These are phyloP conservation scores for Xylota segnis DNA, from an alignment of 2,888 invertebrate genomes.

Conservation along the genomic window DNA sequence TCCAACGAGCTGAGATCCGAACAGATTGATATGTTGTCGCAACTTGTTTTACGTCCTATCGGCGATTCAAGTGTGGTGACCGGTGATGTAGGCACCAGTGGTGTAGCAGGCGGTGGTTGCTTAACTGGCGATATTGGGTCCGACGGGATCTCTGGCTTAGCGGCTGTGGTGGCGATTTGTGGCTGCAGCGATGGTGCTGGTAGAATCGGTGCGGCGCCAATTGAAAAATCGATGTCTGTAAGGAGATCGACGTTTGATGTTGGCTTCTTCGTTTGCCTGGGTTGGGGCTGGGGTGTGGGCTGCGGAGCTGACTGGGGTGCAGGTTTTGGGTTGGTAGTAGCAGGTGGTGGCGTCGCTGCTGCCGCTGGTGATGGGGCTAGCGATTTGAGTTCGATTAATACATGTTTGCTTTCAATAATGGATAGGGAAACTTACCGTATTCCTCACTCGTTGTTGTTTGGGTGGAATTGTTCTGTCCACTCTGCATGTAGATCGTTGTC, in stretches of 20 bases:
- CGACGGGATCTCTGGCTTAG: conserved; percentile 73
- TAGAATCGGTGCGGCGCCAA: conserved; percentile 78
- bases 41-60: conserved; percentile 80
- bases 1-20: conserved; percentile 84
- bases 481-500: conserved; percentile 82
- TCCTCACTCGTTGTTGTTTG: conserved; percentile 82
- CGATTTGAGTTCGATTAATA: not conserved
- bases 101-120: conserved; percentile 18
- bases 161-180: conserved; percentile 78
- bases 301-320: conserved; percentile 31
- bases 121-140: conserved; percentile 33
- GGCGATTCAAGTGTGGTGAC: conserved; percentile 61
- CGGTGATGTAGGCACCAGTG: conserved; percentile 72
- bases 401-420: not conserved
- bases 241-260: conserved; percentile 89
- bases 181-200: conserved; percentile 82
- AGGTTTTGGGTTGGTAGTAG: conserved; percentile 25
- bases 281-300: conserved; percentile 40
- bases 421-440: conserved; percentile 50
- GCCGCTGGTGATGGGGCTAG: conserved; percentile 55
- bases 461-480: conserved; percentile 81
- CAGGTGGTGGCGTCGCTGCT: conserved; percentile 53
- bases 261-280: conserved; percentile 72
- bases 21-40: conserved; percentile 83
- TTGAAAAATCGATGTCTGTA: conserved; percentile 90